phyloP scores from a whole-genome alignment of 2,888 invertebrate genomes.

The Crepidodera aurea region DNA sequence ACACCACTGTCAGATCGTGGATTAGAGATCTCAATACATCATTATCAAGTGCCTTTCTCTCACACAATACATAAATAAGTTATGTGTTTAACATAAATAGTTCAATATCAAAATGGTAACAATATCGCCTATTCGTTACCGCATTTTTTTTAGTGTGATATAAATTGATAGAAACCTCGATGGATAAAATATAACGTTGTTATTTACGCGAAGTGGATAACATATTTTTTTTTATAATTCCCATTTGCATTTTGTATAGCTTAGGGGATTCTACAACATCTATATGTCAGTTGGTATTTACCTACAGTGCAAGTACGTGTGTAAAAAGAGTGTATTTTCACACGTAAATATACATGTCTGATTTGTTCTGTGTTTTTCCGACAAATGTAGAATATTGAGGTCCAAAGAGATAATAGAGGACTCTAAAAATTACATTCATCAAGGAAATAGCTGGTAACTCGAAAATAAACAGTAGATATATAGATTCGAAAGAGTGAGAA shows the following conservation, averaged over 20 bases:
- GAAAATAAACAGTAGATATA: too few species aligned
- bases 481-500: too few species aligned
- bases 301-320: not conserved
- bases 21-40: constrained; percentile 51
- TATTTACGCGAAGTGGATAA: constrained; percentile 8
- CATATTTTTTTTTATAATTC: not conserved
- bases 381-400: too few species aligned
- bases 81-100: constrained; percentile 39
- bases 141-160: not conserved
- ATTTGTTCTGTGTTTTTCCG: too few species aligned
- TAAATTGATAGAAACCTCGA: constrained; percentile 12
- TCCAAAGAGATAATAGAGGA: too few species aligned
- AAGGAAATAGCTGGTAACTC: too few species aligned
- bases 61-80: constrained; percentile 45
- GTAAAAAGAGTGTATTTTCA: too few species aligned
- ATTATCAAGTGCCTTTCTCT: constrained; percentile 53
- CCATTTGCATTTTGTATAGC: constrained; percentile 4
- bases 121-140: constrained; percentile 21
- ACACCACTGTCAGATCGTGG: constrained; percentile 45
- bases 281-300: constrained; percentile 1
- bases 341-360: too few species aligned
- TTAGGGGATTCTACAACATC: constrained; percentile 1
- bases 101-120: constrained; percentile 41
- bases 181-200: constrained; percentile 14
- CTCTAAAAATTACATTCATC: too few species aligned